Evolutionary conservation across 2,113 vertebrate genomes (phyloP).

Genomic region (Ivindomyrus marchei): DNA sequence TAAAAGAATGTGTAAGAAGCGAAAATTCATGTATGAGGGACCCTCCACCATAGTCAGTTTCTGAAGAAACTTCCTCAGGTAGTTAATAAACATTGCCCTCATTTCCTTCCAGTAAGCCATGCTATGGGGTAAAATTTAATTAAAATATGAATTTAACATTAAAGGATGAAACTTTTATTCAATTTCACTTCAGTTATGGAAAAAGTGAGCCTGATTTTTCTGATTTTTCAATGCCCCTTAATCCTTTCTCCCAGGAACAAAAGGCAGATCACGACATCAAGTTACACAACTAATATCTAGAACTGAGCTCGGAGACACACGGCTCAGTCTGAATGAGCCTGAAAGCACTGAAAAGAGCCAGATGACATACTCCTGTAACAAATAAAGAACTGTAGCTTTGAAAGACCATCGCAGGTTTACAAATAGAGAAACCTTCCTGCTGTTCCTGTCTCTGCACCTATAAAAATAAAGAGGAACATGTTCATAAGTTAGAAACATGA

Average conservation of each 20-base stretch:
- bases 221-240: not conserved
- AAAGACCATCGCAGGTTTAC: not conserved
- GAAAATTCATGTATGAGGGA: not conserved
- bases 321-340: not conserved
- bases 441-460: not conserved
- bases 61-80: not conserved
- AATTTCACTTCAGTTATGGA: not conserved
- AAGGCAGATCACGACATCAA: not conserved
- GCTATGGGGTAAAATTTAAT: slow-evolving; percentile 1
- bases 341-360: not conserved
- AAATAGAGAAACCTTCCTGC: not conserved
- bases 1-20: not conserved
- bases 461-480: not conserved
- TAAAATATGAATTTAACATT: slow-evolving; percentile 14
- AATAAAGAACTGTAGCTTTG: not conserved
- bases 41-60: not conserved
- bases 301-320: not conserved
- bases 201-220: not conserved
- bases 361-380: not conserved
- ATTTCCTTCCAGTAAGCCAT: not conserved
- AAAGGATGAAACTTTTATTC: slow-evolving; percentile 7
- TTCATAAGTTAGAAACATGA: not conserved
- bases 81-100: not conserved
- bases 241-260: not conserved
- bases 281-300: not conserved